A percentile compares a stretch with the other conserved stretches of the same genome.
Conservation (phyloP, 2,797 vertebrate species). For the Chaetophractus vellerosus region DNA sequence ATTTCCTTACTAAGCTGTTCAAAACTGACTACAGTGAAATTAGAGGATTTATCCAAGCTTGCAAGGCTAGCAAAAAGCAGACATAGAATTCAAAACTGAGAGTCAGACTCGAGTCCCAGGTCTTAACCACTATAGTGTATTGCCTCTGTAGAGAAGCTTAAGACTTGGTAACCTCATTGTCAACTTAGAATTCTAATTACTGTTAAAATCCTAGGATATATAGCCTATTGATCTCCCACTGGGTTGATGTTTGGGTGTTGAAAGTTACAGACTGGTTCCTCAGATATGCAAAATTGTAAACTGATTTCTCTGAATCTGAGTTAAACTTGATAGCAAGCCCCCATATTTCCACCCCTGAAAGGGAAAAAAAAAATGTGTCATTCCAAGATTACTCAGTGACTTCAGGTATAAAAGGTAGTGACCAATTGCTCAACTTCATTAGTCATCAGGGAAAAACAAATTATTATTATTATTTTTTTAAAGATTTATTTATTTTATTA, state of each 20-base stretch:
- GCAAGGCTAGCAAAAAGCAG: neutral
- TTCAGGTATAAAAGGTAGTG: constrained; percentile 25
- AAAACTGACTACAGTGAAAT: neutral
- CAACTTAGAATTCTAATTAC: neutral
- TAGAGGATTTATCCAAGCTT: neutral
- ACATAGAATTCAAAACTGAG: neutral
- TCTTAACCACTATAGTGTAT: neutral
- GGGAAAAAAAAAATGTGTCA: neutral
- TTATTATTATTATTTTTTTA: too few relatives aligned
- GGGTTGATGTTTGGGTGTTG: neutral
- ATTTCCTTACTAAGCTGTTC: neutral
- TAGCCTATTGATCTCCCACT: neutral
- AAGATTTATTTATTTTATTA: too few relatives aligned
- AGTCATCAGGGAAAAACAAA: constrained; percentile 30
- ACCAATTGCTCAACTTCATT: neutral
- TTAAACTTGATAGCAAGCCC: neutral
- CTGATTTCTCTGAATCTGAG: constrained; percentile 5
- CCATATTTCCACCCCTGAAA: neutral
- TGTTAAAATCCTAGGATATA: constrained; percentile 47
- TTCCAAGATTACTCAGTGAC: constrained; percentile 6
- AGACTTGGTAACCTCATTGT: neutral
- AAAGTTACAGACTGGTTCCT: neutral
- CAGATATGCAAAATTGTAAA: neutral
- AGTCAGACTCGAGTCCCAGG: neutral
- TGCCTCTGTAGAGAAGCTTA: neutral